Conservation (phyloP, 2,113 vertebrate genomes). For the Calidris pygmaea region DNA sequence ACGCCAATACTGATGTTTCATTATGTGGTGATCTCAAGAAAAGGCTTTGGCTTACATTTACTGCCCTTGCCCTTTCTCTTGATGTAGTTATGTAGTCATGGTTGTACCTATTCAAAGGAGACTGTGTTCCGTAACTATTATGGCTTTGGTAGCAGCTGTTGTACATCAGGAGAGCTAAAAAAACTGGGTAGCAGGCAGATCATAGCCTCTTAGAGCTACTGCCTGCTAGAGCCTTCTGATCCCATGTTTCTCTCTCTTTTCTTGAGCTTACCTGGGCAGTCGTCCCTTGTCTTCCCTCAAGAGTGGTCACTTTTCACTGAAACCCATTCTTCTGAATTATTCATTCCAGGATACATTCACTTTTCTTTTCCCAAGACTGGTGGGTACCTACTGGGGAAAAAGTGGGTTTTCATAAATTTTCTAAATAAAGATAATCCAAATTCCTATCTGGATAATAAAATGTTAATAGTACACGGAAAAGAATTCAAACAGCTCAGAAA, state of each 20-base stretch:
- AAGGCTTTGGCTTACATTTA: background rate
- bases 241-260: background rate
- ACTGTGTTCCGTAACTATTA: background rate
- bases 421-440: conserved; percentile 24
- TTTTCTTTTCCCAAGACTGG: background rate
- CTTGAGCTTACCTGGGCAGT: background rate
- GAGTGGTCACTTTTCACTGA: background rate
- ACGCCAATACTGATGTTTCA: background rate
- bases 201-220: background rate
- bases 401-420: background rate
- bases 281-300: background rate
- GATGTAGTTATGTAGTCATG: background rate
- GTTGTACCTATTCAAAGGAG: background rate
- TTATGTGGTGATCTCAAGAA: background rate
- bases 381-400: background rate
- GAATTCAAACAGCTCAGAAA: conserved; percentile 69
- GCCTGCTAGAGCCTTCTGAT: background rate
- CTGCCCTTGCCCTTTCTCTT: background rate
- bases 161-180: background rate
- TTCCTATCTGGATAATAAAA: conserved; percentile 68
- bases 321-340: background rate
- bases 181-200: background rate
- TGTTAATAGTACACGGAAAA: conserved; percentile 68
- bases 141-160: background rate
- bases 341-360: background rate